Conservation (phyloP, 2,888 invertebrate species). For the Trachelus tabidus region DNA sequence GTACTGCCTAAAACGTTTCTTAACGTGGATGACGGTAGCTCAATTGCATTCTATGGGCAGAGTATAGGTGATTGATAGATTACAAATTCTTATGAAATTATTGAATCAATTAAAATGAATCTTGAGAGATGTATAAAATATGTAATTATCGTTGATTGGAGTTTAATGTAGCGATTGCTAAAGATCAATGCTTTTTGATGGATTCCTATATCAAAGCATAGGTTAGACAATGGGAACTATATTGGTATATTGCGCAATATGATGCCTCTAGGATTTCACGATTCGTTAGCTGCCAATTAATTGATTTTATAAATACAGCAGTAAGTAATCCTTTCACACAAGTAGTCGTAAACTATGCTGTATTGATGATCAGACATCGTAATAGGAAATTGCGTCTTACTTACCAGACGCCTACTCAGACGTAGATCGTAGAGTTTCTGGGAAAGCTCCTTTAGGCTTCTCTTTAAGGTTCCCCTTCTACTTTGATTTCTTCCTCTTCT, state of each 20-base stretch:
- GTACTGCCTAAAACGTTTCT: not conserved
- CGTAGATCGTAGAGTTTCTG: slow-evolving; percentile 26
- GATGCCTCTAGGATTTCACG: not conserved
- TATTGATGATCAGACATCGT: not conserved
- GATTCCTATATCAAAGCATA: not conserved
- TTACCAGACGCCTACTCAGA: slow-evolving; percentile 33
- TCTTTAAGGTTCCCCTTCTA: not conserved
- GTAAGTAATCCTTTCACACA: not conserved
- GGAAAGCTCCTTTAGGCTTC: slow-evolving; percentile 31
- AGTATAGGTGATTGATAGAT: not conserved
- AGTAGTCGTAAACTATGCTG: not conserved
- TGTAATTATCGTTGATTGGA: not conserved
- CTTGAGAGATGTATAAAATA: not conserved
- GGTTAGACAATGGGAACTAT: not conserved
- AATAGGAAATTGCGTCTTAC: slow-evolving; percentile 19
- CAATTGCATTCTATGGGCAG: not conserved
- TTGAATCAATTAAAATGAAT: not conserved
- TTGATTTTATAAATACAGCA: not conserved
- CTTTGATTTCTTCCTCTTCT: slow-evolving; percentile 7
- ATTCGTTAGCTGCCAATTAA: not conserved
- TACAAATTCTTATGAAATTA: not conserved
- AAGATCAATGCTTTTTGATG: not conserved
- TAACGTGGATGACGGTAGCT: not conserved
- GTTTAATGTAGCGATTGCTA: not conserved
- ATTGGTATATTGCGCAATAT: not conserved